These are phyloP conservation scores for Mus spicilegus DNA, from an alignment of 2,113 vertebrate genomes.

Conservation along the genomic window DNA sequence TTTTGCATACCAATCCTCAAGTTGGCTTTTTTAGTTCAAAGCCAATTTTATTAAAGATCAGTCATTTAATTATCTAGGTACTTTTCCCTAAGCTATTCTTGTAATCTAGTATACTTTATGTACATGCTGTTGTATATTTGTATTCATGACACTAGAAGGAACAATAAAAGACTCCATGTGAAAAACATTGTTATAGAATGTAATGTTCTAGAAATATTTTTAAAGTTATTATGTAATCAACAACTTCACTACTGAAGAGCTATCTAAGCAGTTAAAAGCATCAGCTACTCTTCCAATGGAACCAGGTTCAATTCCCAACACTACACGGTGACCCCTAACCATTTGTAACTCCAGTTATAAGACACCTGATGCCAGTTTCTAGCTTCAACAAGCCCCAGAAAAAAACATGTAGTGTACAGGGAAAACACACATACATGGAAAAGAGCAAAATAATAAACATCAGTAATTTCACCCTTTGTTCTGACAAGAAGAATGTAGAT, in stretches of 20 bases:
- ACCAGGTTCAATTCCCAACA: background rate
- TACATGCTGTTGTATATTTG: constrained; percentile 41
- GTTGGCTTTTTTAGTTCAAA: constrained; percentile 18
- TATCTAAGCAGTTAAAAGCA: background rate
- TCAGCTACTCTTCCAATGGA: background rate
- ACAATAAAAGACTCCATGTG: constrained; percentile 4
- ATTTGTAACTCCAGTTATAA: background rate
- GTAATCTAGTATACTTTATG: constrained; percentile 38
- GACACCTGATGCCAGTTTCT: background rate
- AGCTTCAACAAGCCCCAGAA: background rate
- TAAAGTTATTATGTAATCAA: background rate
- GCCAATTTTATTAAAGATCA: constrained; percentile 43
- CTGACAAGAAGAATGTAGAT: constrained; percentile 25
- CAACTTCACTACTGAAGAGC: background rate
- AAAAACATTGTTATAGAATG: constrained; percentile 37
- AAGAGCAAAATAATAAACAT: background rate
- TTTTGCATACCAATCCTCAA: background rate
- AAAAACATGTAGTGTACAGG: background rate
- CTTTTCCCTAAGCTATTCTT: constrained; percentile 43
- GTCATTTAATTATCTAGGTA: constrained; percentile 13
- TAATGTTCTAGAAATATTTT: constrained; percentile 11
- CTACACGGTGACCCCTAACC: background rate
- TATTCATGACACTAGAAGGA: constrained; percentile 61
- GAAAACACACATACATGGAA: background rate
- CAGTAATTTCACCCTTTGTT: constrained; percentile 40